Evolutionary conservation across 2,888 invertebrate genomes (phyloP).

Genomic region (Bruchidius siliquastri): DNA sequence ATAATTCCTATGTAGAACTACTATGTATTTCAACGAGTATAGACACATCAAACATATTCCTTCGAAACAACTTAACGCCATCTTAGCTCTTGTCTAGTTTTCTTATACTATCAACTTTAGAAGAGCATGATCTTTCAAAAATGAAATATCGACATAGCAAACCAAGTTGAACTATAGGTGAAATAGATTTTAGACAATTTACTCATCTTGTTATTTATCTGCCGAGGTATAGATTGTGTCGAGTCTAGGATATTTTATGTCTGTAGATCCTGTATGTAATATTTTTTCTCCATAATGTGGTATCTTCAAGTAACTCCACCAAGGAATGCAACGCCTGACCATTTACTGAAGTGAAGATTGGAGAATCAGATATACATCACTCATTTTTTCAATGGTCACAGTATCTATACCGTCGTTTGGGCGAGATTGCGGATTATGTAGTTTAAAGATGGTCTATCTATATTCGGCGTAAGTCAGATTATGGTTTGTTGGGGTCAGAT

Average conservation of each 20-base stretch:
- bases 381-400: no score
- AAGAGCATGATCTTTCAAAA: not conserved
- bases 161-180: not conserved
- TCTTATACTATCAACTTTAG: not conserved
- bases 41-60: not conserved
- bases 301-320: no score
- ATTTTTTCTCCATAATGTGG: not conserved
- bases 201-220: constrained; percentile 11
- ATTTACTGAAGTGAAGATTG: no score
- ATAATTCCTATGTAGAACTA: not conserved
- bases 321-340: no score
- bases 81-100: not conserved
- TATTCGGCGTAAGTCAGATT: no score
- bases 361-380: no score
- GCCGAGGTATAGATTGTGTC: constrained; percentile 48
- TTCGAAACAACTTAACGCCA: not conserved
- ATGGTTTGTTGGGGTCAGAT: no score
- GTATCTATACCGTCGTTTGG: no score
- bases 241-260: constrained; percentile 27
- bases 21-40: not conserved
- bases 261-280: not conserved
- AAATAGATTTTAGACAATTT: not conserved
- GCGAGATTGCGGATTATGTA: no score
- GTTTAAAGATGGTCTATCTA: no score
- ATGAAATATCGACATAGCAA: not conserved